Conservation (phyloP, 1,140 invertebrate genomes). For the Helicoverpa armigera region DNA sequence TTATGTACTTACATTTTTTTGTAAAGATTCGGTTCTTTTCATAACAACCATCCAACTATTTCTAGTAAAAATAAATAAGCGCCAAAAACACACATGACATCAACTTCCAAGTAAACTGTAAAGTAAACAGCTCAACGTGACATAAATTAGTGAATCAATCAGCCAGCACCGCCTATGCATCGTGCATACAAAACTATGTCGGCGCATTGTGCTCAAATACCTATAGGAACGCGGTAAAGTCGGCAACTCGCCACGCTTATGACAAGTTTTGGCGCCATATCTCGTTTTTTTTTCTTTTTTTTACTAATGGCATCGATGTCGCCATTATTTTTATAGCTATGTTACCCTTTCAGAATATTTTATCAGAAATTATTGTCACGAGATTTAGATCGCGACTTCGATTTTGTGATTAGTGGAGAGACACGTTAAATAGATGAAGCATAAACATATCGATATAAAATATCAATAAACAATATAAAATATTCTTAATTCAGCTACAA, state of each 20-base stretch:
- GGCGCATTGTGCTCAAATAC: conserved; percentile 36
- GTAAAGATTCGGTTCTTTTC: too few relatives aligned
- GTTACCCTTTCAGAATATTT: not conserved
- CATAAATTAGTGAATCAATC: conserved; percentile 43
- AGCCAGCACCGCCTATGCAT: conserved; percentile 14
- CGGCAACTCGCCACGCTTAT: not conserved
- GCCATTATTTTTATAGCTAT: too few relatives aligned
- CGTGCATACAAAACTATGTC: conserved; percentile 45
- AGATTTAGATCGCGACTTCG: too few relatives aligned
- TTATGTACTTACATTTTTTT: too few relatives aligned
- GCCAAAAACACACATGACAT: conserved; percentile 7
- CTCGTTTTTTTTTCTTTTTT: conserved; percentile 9
- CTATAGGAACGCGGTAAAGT: conserved; percentile 12
- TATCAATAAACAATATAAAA: too few relatives aligned
- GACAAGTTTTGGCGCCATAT: conserved; percentile 6
- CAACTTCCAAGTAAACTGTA: conserved; percentile 16
- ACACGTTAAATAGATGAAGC: too few relatives aligned
- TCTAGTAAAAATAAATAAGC: not conserved
- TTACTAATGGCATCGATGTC: not conserved
- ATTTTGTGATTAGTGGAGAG: too few relatives aligned
- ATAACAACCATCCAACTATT: too few relatives aligned
- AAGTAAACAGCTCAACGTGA: conserved; percentile 33
- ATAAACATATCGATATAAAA: too few relatives aligned
- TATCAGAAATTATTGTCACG: too few relatives aligned
- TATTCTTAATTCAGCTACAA: not conserved